A percentile compares a stretch with the other conserved stretches of the same genome.
Conservation (phyloP, 2,888 invertebrate species). For the Agonopterix heracliana region DNA sequence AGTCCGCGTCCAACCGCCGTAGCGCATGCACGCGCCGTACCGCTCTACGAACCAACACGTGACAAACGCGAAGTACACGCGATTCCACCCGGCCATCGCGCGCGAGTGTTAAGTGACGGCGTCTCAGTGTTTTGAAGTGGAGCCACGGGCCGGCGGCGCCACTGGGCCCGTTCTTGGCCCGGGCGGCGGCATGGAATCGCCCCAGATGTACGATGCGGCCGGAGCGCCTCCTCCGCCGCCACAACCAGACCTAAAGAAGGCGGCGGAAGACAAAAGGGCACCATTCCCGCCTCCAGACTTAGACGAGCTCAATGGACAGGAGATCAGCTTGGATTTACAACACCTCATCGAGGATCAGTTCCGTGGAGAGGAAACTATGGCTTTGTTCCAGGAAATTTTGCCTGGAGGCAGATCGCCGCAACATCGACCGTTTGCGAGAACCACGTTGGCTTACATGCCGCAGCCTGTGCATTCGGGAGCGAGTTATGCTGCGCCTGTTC, state of each 20-base stretch:
- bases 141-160: conserved; percentile 65
- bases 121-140: conserved; percentile 71
- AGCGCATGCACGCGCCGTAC: conserved; percentile 21
- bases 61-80: conserved; percentile 21
- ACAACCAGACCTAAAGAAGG: conserved; percentile 75
- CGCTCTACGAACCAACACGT: conserved; percentile 11
- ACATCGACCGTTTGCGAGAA: conserved; percentile 73
- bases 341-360: conserved; percentile 96
- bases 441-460: conserved; percentile 92
- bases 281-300: conserved; percentile 88
- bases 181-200: conserved; percentile 84
- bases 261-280: conserved; percentile 80
- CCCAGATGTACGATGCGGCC: conserved; percentile 90
- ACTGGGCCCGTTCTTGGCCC: conserved; percentile 65
- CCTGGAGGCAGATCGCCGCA: conserved; percentile 73
- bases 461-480: conserved; percentile 92
- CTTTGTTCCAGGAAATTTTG: conserved; percentile 90
- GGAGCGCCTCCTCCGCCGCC: conserved; percentile 78
- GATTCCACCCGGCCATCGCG: conserved; percentile 34
- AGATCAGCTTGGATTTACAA: conserved; percentile 94
- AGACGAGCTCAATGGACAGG: conserved; percentile 93
- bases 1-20: conserved; percentile 27
- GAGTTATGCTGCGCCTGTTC: conserved; percentile 75
- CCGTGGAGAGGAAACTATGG: conserved; percentile 83
- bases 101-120: conserved; percentile 64